A percentile compares a stretch with the other conserved stretches of the same genome.
Conservation (phyloP, 2,113 vertebrate genomes). For the Rhinolophus sinicus region DNA sequence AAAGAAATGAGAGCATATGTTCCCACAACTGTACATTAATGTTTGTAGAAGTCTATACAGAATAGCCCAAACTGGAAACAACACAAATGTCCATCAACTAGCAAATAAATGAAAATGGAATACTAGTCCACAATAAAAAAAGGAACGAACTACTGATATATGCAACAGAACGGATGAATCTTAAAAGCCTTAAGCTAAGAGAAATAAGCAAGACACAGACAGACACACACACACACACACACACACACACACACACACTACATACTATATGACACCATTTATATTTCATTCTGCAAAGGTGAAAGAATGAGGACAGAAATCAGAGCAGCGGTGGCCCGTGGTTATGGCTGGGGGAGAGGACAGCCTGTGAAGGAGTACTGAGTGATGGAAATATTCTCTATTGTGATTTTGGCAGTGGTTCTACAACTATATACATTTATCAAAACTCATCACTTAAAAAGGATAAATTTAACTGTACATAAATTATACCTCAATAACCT, state of each 20-base stretch:
- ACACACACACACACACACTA: neutral
- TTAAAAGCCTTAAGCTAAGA: neutral
- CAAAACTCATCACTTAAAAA: neutral
- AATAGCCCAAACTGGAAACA: conserved; percentile 20
- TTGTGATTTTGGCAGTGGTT: neutral
- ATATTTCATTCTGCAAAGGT: neutral
- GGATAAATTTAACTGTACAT: neutral
- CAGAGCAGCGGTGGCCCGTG: neutral
- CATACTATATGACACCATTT: neutral
- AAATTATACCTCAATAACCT: conserved; percentile 5
- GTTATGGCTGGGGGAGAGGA: neutral
- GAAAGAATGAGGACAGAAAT: neutral
- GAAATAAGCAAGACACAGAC: neutral
- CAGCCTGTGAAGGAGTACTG: neutral
- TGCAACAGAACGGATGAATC: neutral
- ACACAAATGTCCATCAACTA: neutral
- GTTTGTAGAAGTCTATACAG: neutral
- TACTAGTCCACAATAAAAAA: neutral
- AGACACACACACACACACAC: too few relatives aligned
- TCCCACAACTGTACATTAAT: neutral
- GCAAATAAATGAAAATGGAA: neutral
- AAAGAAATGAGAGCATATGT: neutral
- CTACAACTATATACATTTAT: neutral
- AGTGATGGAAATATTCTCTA: neutral
- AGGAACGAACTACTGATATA: neutral